Conservation (phyloP, 2,888 invertebrate genomes). For the Drosophila kuntzei region DNA sequence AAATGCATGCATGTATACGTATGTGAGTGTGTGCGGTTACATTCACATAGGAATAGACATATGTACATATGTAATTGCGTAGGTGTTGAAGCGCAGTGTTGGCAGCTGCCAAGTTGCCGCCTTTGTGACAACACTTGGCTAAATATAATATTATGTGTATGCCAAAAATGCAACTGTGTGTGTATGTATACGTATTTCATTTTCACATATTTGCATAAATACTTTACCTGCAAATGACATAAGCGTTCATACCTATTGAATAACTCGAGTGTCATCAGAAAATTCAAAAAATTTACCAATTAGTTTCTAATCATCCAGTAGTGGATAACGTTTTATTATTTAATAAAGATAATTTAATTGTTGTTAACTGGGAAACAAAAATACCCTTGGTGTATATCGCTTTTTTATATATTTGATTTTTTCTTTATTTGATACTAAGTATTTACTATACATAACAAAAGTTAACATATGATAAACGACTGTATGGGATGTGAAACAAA, state of each 20-base stretch:
- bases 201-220: conserved; percentile 76
- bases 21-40: conserved; percentile 18
- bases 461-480: neutral
- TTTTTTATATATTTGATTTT: too few species aligned
- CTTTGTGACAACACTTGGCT: conserved; percentile 69
- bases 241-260: conserved; percentile 9
- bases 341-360: neutral
- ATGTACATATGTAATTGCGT: conserved; percentile 1
- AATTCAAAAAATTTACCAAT: neutral
- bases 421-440: too few species aligned
- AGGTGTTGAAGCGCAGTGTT: conserved; percentile 77
- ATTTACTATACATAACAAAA: too few species aligned
- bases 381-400: neutral
- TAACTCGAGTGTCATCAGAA: conserved; percentile 2
- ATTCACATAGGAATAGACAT: conserved; percentile 18
- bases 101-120: conserved; percentile 74
- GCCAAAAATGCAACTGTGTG: conserved; percentile 1
- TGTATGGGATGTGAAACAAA: neutral
- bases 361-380: too few species aligned
- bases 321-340: neutral
- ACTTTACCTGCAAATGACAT: conserved; percentile 30
- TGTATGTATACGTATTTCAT: conserved; percentile 41
- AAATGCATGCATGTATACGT: conserved; percentile 21
- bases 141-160: conserved; percentile 41
- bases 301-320: neutral